Percentiles rank a stretch among this genome's conserved stretches.
Conservation (phyloP, 2,797 vertebrate genomes). For the Geotria australis region DNA sequence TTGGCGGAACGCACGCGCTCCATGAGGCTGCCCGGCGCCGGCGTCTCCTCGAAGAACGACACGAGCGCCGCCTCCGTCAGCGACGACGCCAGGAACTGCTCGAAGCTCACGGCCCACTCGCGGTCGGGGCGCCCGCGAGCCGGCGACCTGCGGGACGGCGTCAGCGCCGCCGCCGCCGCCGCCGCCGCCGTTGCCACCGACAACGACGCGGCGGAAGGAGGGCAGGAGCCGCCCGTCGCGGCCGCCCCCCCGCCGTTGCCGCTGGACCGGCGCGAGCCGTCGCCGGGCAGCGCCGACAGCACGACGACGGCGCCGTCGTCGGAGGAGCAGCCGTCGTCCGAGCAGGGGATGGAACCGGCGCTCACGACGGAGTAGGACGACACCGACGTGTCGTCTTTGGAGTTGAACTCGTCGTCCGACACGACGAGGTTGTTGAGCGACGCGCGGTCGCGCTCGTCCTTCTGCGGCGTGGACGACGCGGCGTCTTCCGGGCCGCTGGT, state of each 20-base stretch:
- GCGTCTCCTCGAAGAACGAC: constrained; percentile 55
- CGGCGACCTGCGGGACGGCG: constrained; percentile 11
- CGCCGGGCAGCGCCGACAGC: background rate
- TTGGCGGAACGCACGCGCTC: no score
- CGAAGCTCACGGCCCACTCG: constrained; percentile 78
- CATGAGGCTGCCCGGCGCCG: background rate
- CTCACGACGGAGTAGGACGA: constrained; percentile 77
- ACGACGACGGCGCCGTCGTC: constrained; percentile 17
- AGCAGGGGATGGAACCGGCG: constrained; percentile 44
- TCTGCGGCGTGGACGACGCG: no score
- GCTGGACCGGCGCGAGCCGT: background rate
- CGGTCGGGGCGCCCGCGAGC: constrained; percentile 18
- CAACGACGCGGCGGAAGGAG: background rate
- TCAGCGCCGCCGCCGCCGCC: constrained; percentile 6
- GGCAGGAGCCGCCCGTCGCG: background rate
- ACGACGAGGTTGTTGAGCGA: background rate
- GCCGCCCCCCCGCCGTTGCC: background rate
- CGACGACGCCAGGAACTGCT: constrained; percentile 77
- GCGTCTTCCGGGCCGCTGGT: no score
- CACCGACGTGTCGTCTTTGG: constrained; percentile 52
- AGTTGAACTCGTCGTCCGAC: constrained; percentile 34
- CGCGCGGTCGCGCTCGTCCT: no score
- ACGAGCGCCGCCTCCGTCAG: constrained; percentile 68
- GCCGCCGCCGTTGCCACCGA: constrained; percentile 3
- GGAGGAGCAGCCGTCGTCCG: constrained; percentile 22